These are phyloP conservation scores for Cryptosula pallasiana DNA, from an alignment of 2,888 invertebrate species.

Conservation along the genomic window DNA sequence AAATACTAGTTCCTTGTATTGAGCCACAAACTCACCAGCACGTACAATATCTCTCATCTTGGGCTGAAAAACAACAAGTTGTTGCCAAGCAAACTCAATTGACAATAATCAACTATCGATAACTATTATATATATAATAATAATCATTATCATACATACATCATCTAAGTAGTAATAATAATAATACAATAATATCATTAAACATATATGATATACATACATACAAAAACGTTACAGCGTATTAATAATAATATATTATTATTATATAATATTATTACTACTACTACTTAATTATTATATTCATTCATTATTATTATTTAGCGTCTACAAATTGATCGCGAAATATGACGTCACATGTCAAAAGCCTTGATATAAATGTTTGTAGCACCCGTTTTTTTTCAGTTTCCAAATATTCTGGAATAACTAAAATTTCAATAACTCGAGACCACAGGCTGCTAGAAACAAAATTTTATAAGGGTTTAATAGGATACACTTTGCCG, in stretches of 20 bases:
- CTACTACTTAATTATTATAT: neutral
- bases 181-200: neutral
- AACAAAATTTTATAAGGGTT: too few species aligned
- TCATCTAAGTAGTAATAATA: neutral
- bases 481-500: too few species aligned
- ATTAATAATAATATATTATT: neutral
- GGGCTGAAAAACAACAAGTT: conserved; percentile 61
- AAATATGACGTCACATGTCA: neutral
- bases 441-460: too few species aligned
- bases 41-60: conserved; percentile 54
- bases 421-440: too few species aligned
- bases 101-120: too few species aligned
- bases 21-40: conserved; percentile 58
- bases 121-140: too few species aligned
- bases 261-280: neutral
- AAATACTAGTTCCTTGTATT: conserved; percentile 87
- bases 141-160: neutral
- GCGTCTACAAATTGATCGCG: too few species aligned
- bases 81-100: too few species aligned
- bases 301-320: neutral
- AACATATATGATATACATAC: neutral
- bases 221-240: neutral
- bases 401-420: too few species aligned
- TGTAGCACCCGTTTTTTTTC: too few species aligned
- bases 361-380: too few species aligned